Evolutionary conservation across 2,797 vertebrate species (phyloP).

Genomic region (Podarcis siculus): DNA sequence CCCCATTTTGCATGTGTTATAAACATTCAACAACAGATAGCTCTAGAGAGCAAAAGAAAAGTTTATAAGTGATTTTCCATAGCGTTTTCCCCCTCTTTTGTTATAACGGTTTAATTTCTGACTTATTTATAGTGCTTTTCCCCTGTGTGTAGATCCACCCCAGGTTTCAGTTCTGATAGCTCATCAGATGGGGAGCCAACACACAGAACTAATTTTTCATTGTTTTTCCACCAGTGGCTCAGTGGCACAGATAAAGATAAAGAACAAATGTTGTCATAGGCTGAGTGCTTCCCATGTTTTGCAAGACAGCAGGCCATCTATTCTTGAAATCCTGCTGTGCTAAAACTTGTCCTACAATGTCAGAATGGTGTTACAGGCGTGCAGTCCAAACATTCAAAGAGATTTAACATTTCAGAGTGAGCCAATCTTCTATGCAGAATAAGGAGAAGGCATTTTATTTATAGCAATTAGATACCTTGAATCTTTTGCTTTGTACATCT

Average conservation of each 20-base stretch:
- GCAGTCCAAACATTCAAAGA: not conserved
- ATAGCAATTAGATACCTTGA: not conserved
- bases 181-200: not conserved
- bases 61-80: not conserved
- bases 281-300: not conserved
- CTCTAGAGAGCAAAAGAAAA: no score
- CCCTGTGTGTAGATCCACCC: no score
- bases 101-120: no score
- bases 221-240: not conserved
- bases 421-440: not conserved
- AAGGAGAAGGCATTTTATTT: not conserved
- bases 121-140: no score
- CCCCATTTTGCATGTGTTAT: no score
- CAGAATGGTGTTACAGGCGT: not conserved
- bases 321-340: not conserved
- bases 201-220: not conserved
- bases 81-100: no score
- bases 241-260: no score
- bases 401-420: not conserved
- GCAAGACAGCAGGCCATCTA: not conserved
- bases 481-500: not conserved
- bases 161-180: not conserved
- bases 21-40: no score
- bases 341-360: not conserved
- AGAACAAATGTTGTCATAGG: no score